Conservation (phyloP, 2,797 vertebrate species). For the Leptatherina wallacei region DNA sequence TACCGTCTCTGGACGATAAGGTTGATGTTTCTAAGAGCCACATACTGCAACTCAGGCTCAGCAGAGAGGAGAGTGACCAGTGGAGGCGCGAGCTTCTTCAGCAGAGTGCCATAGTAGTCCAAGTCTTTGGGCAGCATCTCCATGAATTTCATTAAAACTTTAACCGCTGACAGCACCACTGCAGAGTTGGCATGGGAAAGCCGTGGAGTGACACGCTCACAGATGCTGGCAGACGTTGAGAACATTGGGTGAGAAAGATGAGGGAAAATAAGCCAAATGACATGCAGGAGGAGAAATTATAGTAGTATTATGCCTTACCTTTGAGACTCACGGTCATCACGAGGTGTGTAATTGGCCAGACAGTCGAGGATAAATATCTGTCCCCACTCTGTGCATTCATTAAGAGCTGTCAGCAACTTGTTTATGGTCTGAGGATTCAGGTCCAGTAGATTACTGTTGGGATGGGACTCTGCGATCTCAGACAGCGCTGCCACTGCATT, state of each 20-base stretch:
- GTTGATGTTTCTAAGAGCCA: constrained; percentile 98
- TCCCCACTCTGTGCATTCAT: constrained; percentile 98
- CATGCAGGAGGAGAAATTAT: not conserved
- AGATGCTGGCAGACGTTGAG: constrained; percentile 84
- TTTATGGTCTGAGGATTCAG: constrained; percentile 98
- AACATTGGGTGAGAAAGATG: constrained; percentile 1
- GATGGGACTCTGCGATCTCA: constrained; percentile 96
- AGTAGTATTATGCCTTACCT: constrained; percentile 81
- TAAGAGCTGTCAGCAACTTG: constrained; percentile 95
- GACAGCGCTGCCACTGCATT: constrained; percentile 96
- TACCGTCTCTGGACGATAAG: constrained; percentile 98
- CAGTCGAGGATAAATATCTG: constrained; percentile 99
- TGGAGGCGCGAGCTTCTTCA: constrained; percentile 96
- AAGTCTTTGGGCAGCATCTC: constrained; percentile 97
- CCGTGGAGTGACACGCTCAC: constrained; percentile 94
- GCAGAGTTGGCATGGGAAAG: constrained; percentile 98
- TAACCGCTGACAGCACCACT: constrained; percentile 95
- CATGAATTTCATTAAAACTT: constrained; percentile 99
- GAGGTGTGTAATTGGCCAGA: constrained; percentile 95
- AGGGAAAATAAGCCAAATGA: not conserved
- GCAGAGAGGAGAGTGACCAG: constrained; percentile 95
- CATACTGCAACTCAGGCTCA: constrained; percentile 96
- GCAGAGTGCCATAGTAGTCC: constrained; percentile 94
- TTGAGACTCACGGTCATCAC: constrained; percentile 96
- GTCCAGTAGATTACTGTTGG: constrained; percentile 95